A percentile compares a stretch with the other conserved stretches of the same genome.
Evolutionary conservation across 2,113 vertebrate species (phyloP).

Genomic region (Tyto alba): DNA sequence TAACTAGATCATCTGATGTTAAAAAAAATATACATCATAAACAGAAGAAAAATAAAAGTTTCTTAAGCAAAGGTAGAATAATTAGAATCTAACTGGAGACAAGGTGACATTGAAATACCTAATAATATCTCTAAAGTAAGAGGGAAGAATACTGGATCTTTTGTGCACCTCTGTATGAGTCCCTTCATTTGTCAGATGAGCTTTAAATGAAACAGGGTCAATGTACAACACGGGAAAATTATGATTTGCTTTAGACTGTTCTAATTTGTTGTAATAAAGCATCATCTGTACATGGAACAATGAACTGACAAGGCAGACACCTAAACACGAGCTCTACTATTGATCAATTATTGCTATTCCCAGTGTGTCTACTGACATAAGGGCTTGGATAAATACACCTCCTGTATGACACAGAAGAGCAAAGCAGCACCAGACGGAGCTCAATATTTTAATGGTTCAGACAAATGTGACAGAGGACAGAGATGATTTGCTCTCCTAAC

Average conservation of each 20-base stretch:
- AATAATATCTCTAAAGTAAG: not conserved
- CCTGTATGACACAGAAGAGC: not conserved
- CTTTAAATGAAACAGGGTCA: not conserved
- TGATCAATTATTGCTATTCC: not conserved
- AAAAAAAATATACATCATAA: not conserved
- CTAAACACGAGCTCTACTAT: not conserved
- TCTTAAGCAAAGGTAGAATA: not conserved
- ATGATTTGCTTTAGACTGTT: not conserved
- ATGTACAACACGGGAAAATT: not conserved
- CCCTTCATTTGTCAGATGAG: not conserved
- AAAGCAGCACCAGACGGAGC: not conserved
- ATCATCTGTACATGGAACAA: not conserved
- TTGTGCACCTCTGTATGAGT: not conserved
- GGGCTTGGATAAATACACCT: not conserved
- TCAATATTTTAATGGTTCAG: not conserved
- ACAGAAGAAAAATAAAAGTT: not conserved
- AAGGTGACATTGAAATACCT: not conserved
- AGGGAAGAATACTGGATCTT: not conserved
- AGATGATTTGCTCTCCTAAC: not conserved
- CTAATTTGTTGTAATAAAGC: not conserved
- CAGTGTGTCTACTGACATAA: not conserved
- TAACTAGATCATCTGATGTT: not conserved
- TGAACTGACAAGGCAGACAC: not conserved
- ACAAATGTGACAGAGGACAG: not conserved
- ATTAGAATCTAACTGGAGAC: not conserved